A percentile compares a stretch with the other conserved stretches of the same genome.
Evolutionary conservation across 2,113 vertebrate genomes (phyloP).

Genomic region (Polypterus bichir): DNA sequence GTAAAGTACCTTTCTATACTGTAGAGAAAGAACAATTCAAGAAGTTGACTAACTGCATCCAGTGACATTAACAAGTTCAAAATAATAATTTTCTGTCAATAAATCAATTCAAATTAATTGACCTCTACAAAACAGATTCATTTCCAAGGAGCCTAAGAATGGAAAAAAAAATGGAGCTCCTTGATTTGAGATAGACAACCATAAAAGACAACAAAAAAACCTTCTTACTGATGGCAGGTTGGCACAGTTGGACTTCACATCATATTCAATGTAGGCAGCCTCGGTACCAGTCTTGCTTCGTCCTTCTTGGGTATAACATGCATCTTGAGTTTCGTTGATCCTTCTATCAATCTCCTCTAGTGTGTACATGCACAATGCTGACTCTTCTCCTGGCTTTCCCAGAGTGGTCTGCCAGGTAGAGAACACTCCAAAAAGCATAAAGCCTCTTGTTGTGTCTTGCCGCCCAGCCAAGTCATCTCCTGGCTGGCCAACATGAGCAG

Average conservation of each 20-base stretch:
- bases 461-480: slow-evolving; percentile 24
- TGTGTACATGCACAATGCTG: slow-evolving; percentile 75
- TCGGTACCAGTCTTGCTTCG: slow-evolving; percentile 55
- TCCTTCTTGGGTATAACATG: slow-evolving; percentile 83
- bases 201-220: not conserved
- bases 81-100: too few relatives aligned
- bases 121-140: too few relatives aligned
- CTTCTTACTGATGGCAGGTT: slow-evolving; percentile 78
- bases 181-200: not conserved
- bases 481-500: slow-evolving; percentile 57
- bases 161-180: not conserved
- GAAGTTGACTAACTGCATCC: too few relatives aligned
- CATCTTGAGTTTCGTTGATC: slow-evolving; percentile 73
- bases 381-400: slow-evolving; percentile 61
- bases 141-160: not conserved
- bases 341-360: slow-evolving; percentile 72
- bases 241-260: slow-evolving; percentile 86
- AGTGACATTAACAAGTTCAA: too few relatives aligned
- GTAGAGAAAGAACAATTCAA: too few relatives aligned
- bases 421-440: slow-evolving; percentile 74
- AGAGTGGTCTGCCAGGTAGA: slow-evolving; percentile 60
- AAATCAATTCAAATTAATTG: too few relatives aligned
- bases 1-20: too few relatives aligned
- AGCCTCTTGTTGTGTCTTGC: slow-evolving; percentile 22
- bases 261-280: slow-evolving; percentile 88